Base-by-base conservation (phyloP, 2,113 vertebrate species). In the Cathartes aura region DNA sequence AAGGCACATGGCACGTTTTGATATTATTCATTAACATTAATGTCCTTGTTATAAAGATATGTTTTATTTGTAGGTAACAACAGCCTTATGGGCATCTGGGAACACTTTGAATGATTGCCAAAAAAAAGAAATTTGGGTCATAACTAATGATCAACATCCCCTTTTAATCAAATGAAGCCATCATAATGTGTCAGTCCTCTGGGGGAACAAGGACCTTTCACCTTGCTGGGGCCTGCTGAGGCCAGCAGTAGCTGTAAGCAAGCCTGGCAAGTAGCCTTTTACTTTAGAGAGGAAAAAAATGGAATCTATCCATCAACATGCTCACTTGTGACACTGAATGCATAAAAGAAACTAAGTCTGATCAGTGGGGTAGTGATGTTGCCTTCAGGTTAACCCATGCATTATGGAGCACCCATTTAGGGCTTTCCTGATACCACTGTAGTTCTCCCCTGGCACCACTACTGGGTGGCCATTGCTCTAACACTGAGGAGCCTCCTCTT, bases 131-230 rank as follows among this genome's bases (percentile, higher is more conserved):
- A 98, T 98, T 97, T 96, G 92, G 98, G 93, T 98, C 97, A 96
- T 96, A 98, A 97, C 95, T 98, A 99, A 99, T 98, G 98, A 98
- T 96, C 97, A 97, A 98, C 98, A 98, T 98, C 98, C 98, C 96
- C 97, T 98, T 98, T 98, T 98, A 98, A 99, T 98, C 98, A 98
- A 97, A 98, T 94, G 98, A 98, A 98, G 97, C 97, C 97, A 87
- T 98, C 97, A 97, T 97, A 98, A 98, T 97, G 98, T 98, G 98
- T 98, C 96, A 97, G 64, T 97, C 91, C 98, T 98, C 98, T 58
- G 32, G 97, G 95, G 97, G 85, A 98, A 98, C 98, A 98, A 95
- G 96, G 92, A 97, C 98, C 98, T 98, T 98, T 98, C 97, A 98
- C 98, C 98, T 98, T 91, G 40, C 21, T 66, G 96, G 95, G 97